A percentile compares a stretch with the other conserved stretches of the same genome.
phyloP scores from a whole-genome alignment of 2,113 vertebrate species.

The Deroptyus accipitrinus region DNA sequence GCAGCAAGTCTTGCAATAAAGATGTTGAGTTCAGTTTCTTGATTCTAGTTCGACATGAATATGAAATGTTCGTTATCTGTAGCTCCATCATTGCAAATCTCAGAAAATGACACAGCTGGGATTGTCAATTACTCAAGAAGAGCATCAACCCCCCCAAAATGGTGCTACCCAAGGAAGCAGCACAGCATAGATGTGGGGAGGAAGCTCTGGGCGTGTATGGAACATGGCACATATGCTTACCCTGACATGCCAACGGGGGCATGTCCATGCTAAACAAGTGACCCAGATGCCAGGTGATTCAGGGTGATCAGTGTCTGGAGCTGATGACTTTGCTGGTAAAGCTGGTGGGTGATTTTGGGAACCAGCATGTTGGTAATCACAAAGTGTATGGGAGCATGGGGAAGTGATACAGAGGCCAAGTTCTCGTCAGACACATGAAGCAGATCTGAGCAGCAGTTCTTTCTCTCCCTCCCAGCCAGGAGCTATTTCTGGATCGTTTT shows the following conservation, averaged over 20 bases:
- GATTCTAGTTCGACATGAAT: background rate
- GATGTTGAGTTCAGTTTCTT: background rate
- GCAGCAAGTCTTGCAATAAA: background rate
- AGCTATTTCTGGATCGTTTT: constrained; percentile 26
- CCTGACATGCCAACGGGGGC: background rate
- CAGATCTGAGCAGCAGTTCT: background rate
- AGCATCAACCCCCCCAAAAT: background rate
- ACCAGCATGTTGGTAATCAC: background rate
- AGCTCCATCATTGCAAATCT: background rate
- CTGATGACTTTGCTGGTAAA: background rate
- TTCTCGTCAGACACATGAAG: background rate
- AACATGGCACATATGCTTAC: fast-evolving
- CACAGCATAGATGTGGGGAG: background rate
- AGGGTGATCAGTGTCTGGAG: background rate
- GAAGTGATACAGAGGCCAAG: background rate
- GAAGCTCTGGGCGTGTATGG: background rate
- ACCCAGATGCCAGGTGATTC: fast-evolving
- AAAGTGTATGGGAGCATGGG: background rate
- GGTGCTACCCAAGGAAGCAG: background rate
- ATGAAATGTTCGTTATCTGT: fast-evolving
- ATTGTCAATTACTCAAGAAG: background rate
- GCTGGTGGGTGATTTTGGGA: background rate
- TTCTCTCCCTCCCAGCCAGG: background rate
- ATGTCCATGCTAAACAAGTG: background rate
- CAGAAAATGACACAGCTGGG: background rate